Percentiles rank a stretch among this genome's conserved stretches.
Evolutionary conservation across 2,888 invertebrate genomes (phyloP).

Genomic region (Mesoligia furuncula): DNA sequence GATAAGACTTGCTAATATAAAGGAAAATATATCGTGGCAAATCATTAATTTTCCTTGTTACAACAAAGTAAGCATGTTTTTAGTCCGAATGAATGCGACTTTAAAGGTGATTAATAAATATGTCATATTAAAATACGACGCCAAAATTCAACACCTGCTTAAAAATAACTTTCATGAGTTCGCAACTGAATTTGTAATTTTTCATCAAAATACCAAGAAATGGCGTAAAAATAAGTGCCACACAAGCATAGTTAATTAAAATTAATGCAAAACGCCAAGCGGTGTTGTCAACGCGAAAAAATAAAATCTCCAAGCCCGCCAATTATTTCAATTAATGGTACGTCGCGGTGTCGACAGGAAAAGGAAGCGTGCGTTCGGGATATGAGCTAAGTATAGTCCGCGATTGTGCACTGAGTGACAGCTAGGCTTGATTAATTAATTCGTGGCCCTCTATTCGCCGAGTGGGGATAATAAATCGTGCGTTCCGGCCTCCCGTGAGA

Average conservation of each 20-base stretch:
- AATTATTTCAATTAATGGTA: conserved; percentile 90
- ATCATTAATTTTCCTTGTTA: conserved; percentile 42
- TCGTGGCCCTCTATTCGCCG: conserved; percentile 81
- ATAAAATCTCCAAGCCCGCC: conserved; percentile 82
- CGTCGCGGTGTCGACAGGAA: conserved; percentile 87
- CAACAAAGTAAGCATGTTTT: conserved; percentile 27
- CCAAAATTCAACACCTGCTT: conserved; percentile 32
- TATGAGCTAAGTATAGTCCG: conserved; percentile 81
- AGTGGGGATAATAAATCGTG: conserved; percentile 88
- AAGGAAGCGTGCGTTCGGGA: conserved; percentile 82
- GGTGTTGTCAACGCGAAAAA: conserved; percentile 85
- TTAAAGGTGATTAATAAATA: conserved; percentile 31
- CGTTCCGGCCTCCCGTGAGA: conserved; percentile 88
- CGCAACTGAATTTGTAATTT: conserved; percentile 53
- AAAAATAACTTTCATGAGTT: conserved; percentile 46
- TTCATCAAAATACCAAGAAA: conserved; percentile 59
- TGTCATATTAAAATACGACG: conserved; percentile 26
- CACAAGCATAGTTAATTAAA: conserved; percentile 69
- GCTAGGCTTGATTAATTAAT: conserved; percentile 90
- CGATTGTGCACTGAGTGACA: conserved; percentile 88
- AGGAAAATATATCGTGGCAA: conserved; percentile 38
- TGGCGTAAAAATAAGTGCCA: conserved; percentile 55
- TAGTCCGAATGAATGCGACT: neutral
- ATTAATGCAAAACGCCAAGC: conserved; percentile 75
- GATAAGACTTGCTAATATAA: conserved; percentile 49